Evolutionary conservation across 2,797 vertebrate species (phyloP).

Genomic region (Rhinella marina): DNA sequence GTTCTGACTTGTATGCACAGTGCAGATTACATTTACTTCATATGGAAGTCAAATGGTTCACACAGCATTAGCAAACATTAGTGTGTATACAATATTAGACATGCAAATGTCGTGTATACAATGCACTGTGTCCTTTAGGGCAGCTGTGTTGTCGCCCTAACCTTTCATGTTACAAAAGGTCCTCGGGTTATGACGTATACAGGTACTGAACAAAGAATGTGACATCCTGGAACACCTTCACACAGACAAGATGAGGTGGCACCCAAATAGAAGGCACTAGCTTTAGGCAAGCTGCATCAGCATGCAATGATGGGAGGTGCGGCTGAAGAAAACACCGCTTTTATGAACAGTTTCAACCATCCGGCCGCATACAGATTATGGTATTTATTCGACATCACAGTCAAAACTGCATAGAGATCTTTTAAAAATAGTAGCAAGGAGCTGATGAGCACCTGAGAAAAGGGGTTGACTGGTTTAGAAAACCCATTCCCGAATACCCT

Average conservation of each 20-base stretch:
- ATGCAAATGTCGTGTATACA: not conserved
- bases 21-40: not conserved
- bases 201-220: not conserved
- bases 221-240: constrained; percentile 26
- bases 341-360: too few relatives aligned
- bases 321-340: too few relatives aligned
- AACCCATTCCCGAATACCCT: too few relatives aligned
- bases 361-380: too few relatives aligned
- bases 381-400: too few relatives aligned
- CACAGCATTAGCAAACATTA: not conserved
- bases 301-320: not conserved
- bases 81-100: not conserved
- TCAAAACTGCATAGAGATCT: too few relatives aligned
- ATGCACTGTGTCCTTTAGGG: not conserved
- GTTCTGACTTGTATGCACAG: too few relatives aligned
- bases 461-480: too few relatives aligned
- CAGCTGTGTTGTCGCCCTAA: not conserved
- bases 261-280: not conserved
- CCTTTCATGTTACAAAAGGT: not conserved
- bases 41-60: not conserved
- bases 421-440: too few relatives aligned
- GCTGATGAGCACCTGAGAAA: too few relatives aligned
- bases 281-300: not conserved
- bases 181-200: not conserved
- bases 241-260: not conserved